phyloP scores from a whole-genome alignment of 2,113 vertebrate genomes.

The Tenebrosternarchus preto region DNA sequence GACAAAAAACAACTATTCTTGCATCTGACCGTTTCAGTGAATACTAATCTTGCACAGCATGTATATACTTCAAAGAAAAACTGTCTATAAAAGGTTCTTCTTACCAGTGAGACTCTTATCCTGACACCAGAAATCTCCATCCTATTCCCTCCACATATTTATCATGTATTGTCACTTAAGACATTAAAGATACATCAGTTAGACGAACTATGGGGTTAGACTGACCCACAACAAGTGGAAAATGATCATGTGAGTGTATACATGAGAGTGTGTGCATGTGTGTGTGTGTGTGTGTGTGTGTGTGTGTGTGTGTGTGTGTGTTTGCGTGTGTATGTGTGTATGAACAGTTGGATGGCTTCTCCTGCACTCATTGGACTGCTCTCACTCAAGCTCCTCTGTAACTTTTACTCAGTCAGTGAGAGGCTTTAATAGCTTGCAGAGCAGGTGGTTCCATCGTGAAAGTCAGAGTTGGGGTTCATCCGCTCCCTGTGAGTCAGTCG shows the following conservation, averaged over 20 bases:
- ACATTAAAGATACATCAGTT: background rate
- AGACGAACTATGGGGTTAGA: background rate
- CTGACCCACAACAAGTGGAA: background rate
- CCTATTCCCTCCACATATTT: background rate
- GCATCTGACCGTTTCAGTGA: background rate
- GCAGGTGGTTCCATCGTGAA: background rate
- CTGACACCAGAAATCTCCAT: no score
- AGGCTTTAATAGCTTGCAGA: background rate
- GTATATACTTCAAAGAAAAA: background rate
- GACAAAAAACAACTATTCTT: background rate
- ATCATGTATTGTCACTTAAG: background rate
- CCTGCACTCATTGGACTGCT: background rate
- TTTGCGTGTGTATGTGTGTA: background rate
- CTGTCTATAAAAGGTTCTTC: no score
- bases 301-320: background rate
- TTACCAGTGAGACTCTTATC: background rate
- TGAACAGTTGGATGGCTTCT: background rate
- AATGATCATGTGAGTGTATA: conserved; percentile 15
- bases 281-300: conserved; percentile 23
- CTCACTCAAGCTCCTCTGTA: background rate
- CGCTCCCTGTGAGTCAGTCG: background rate
- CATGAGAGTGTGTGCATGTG: background rate
- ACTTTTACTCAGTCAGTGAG: background rate
- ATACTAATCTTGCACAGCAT: background rate
- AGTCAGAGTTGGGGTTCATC: background rate